phyloP scores from a whole-genome alignment of 2,797 vertebrate species.

The Macroramphosus scolopax region DNA sequence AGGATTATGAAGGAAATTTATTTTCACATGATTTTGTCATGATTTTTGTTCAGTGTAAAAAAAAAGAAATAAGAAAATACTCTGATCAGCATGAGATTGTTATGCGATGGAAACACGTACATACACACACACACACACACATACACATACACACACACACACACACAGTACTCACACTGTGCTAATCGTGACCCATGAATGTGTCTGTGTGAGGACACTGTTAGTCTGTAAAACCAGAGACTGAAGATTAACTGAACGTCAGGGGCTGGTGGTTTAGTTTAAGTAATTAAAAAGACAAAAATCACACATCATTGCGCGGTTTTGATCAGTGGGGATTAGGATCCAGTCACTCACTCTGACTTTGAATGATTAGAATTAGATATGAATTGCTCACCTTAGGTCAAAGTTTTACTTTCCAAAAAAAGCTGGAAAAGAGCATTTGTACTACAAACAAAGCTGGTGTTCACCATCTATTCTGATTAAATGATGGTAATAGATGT shows the following conservation, averaged over 20 bases:
- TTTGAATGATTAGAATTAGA: conserved; percentile 15
- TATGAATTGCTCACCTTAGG: conserved; percentile 54
- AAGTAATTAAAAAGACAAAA: background rate
- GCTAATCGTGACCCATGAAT: too few relatives aligned
- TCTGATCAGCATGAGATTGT: too few relatives aligned
- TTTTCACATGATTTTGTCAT: too few relatives aligned
- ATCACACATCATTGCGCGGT: background rate
- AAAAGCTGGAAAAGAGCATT: conserved; percentile 50
- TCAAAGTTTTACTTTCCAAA: conserved; percentile 44
- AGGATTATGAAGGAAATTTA: too few relatives aligned
- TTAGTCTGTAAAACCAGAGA: too few relatives aligned
- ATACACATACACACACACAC: too few relatives aligned
- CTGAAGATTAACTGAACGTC: too few relatives aligned
- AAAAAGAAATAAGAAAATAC: too few relatives aligned
- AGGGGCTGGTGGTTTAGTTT: background rate
- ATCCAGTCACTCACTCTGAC: conserved; percentile 2
- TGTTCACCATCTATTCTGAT: background rate
- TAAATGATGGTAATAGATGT: background rate
- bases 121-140: background rate
- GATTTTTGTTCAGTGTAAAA: too few relatives aligned
- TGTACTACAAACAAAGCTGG: conserved; percentile 10
- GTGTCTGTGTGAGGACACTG: too few relatives aligned
- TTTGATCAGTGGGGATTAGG: conserved; percentile 15
- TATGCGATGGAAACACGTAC: background rate
- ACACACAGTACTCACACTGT: too few relatives aligned